Percentiles rank a stretch among this genome's conserved stretches.
Conservation (phyloP, 2,888 invertebrate species). For the Cephus rjabovi region DNA sequence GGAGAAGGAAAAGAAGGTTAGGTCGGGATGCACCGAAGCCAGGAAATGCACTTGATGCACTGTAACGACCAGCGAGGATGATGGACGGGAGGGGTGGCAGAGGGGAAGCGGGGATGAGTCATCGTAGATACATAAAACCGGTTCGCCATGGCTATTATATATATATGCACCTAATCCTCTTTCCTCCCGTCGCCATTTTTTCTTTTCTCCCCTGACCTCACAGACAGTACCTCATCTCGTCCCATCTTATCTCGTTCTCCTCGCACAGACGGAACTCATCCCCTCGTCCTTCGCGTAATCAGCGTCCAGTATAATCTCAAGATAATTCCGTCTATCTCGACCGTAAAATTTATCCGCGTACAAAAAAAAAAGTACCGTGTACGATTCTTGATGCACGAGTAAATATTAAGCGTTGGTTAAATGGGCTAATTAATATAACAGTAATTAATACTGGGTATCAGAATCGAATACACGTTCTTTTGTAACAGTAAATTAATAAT, state of each 20-base stretch:
- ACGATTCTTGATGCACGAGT: not conserved
- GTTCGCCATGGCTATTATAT: conserved; percentile 49
- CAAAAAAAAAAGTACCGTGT: not conserved
- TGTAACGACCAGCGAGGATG: conserved; percentile 5
- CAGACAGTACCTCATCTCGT: conserved; percentile 29
- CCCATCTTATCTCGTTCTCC: not conserved
- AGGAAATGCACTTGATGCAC: conserved; percentile 66
- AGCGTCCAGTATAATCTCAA: no score
- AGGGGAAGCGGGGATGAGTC: conserved; percentile 54
- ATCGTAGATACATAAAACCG: conserved; percentile 65
- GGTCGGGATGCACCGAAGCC: conserved; percentile 47
- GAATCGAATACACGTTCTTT: not conserved
- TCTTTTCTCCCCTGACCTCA: conserved; percentile 22
- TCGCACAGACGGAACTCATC: not conserved
- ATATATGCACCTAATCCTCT: conserved; percentile 18
- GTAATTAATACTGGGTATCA: not conserved
- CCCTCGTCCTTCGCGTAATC: no score
- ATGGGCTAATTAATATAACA: not conserved
- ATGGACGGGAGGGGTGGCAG: not conserved
- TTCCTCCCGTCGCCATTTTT: conserved; percentile 3
- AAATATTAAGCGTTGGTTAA: not conserved
- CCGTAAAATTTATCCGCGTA: not conserved
- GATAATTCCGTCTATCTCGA: no score
- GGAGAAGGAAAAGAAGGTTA: conserved; percentile 17
- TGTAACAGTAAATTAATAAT: not conserved